Percentiles rank a stretch among this genome's conserved stretches.
Conservation (phyloP, 2,888 invertebrate genomes). For the Drosophila villosipedis region DNA sequence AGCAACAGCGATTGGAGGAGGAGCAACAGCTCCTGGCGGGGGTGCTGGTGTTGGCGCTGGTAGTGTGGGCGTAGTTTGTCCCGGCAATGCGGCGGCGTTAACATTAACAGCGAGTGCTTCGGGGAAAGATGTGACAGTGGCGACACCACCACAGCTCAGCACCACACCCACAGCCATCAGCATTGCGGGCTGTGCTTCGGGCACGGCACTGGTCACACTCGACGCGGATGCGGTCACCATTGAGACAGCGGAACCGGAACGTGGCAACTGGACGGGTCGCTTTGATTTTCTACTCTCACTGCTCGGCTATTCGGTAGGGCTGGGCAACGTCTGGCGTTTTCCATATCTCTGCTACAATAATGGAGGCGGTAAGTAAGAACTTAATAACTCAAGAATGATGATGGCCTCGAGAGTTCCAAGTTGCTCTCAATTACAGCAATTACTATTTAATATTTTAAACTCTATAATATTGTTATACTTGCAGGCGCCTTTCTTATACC, state of each 20-base stretch:
- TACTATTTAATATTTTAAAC: background rate
- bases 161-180: conserved; percentile 73
- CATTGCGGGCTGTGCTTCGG: conserved; percentile 82
- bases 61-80: conserved; percentile 51
- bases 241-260: conserved; percentile 85
- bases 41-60: background rate
- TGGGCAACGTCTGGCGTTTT: conserved; percentile 92
- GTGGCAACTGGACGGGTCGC: conserved; percentile 91
- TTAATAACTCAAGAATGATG: background rate
- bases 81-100: conserved; percentile 56
- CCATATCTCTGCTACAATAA: conserved; percentile 91
- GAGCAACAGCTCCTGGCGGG: background rate
- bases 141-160: conserved; percentile 47
- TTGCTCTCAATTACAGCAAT: background rate
- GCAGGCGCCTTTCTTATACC: conserved; percentile 93
- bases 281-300: conserved; percentile 91
- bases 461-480: background rate
- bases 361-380: conserved; percentile 88
- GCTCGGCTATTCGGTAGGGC: conserved; percentile 90
- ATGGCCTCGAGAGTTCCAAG: background rate
- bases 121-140: conserved; percentile 37
- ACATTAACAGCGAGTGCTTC: conserved; percentile 38
- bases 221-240: conserved; percentile 57
- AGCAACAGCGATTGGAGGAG: conserved; percentile 14
- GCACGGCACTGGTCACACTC: conserved; percentile 79